Conservation (phyloP, 1,140 invertebrate species). For the Leucophenga varia region DNA sequence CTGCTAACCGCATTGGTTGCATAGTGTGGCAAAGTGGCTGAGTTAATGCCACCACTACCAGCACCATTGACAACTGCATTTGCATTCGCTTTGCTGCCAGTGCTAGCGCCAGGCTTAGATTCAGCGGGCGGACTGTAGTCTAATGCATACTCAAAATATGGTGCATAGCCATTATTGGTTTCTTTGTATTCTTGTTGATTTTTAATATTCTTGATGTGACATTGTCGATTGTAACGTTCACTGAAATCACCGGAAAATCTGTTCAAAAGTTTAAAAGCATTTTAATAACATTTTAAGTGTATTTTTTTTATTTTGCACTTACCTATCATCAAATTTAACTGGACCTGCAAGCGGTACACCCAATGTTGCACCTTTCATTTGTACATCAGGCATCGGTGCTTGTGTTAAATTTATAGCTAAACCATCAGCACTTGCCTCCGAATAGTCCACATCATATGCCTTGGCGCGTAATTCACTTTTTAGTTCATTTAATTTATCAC, state of each 20-base stretch:
- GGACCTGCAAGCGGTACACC: slow-evolving; percentile 74
- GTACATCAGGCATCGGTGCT: slow-evolving; percentile 44
- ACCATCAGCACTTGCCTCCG: slow-evolving; percentile 56
- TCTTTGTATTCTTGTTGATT: slow-evolving; percentile 62
- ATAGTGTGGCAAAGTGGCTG: slow-evolving; percentile 49
- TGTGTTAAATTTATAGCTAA: slow-evolving; percentile 47
- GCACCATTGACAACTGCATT: no score
- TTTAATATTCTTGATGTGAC: slow-evolving; percentile 41
- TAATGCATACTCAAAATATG: slow-evolving; percentile 81
- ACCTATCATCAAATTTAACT: slow-evolving; percentile 67
- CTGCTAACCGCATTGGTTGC: slow-evolving; percentile 15
- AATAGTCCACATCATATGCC: slow-evolving; percentile 68
- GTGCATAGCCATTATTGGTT: slow-evolving; percentile 85
- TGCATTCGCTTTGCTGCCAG: slow-evolving; percentile 23
- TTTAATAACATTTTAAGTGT: slow-evolving; percentile 8
- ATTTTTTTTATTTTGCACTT: slow-evolving; percentile 43
- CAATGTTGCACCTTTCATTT: slow-evolving; percentile 57
- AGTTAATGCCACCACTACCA: slow-evolving; percentile 44
- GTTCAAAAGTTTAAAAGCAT: no score
- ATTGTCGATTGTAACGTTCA: slow-evolving; percentile 43
- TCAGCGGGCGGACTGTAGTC: slow-evolving; percentile 78
- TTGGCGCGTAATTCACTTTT: slow-evolving; percentile 85
- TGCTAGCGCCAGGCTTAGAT: background rate
- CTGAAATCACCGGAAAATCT: slow-evolving; percentile 83
- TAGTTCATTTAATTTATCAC: slow-evolving; percentile 87